These are phyloP conservation scores for Potamarius usumacintae DNA, from an alignment of 2,113 vertebrate genomes.

Conservation along the genomic window DNA sequence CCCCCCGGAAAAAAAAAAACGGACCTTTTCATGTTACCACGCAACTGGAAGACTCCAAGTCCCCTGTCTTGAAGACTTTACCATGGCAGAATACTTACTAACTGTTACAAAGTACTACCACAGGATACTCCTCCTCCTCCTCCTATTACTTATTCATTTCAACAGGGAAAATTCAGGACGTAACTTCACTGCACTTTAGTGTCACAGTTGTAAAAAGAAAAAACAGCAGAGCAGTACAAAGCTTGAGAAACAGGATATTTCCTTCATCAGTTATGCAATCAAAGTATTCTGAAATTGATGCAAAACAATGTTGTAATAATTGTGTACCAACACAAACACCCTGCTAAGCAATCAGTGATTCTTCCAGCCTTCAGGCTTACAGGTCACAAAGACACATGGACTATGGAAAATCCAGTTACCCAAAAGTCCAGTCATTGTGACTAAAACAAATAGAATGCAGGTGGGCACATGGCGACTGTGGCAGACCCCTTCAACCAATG, in stretches of 20 bases:
- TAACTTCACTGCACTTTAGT: background rate
- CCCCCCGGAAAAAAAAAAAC: background rate
- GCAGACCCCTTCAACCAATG: conserved; percentile 31
- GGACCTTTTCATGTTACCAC: background rate
- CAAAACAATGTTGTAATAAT: background rate
- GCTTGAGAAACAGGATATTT: conserved; percentile 19
- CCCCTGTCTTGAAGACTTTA: background rate
- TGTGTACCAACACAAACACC: background rate
- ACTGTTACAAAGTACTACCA: background rate
- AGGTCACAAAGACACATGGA: background rate
- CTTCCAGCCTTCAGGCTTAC: background rate
- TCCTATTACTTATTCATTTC: background rate
- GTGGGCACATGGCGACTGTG: conserved; percentile 32
- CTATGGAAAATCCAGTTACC: background rate
- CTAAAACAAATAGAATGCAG: conserved; percentile 20
- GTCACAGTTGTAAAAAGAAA: background rate
- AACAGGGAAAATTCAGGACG: background rate
- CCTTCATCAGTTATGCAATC: background rate
- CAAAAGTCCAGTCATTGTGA: conserved; percentile 30
- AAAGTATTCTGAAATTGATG: background rate
- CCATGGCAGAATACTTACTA: background rate
- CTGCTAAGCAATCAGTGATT: background rate
- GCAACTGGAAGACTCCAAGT: background rate
- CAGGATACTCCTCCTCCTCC: background rate
- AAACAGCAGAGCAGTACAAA: background rate